Evolutionary conservation across 2,888 invertebrate species (phyloP).

Genomic region (Leptinotarsa peninsularis): DNA sequence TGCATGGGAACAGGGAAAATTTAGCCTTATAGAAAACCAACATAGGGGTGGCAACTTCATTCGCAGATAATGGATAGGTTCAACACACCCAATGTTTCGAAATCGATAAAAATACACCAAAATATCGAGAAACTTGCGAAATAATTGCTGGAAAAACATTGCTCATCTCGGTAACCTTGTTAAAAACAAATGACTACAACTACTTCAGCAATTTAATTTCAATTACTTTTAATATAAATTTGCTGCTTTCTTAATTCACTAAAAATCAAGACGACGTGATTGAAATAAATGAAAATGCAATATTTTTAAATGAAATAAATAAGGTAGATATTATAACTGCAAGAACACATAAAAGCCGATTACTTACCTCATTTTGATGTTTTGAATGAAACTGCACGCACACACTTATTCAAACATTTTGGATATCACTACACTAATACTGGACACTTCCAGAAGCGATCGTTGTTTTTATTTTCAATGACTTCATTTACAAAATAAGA

Average conservation of each 20-base stretch:
- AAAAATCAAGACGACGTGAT: neutral
- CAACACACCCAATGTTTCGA: conserved; percentile 63
- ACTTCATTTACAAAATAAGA: conserved; percentile 51
- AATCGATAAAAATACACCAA: conserved; percentile 61
- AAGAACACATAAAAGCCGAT: conserved; percentile 41
- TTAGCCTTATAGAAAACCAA: conserved; percentile 50
- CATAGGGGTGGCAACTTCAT: conserved; percentile 51
- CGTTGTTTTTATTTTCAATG: conserved; percentile 41
- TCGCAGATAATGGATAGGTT: conserved; percentile 56
- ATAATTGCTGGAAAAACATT: conserved; percentile 31
- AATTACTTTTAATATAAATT: neutral
- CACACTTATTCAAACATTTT: conserved; percentile 49
- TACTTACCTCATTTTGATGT: conserved; percentile 57
- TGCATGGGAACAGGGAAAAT: conserved; percentile 45
- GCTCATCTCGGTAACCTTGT: conserved; percentile 29
- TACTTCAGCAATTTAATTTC: neutral
- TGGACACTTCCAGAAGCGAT: conserved; percentile 40
- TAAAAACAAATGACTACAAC: conserved; percentile 35
- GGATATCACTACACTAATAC: conserved; percentile 51
- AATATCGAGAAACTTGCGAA: conserved; percentile 40
- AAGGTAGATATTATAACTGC: neutral
- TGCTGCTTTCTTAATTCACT: neutral
- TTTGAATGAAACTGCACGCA: conserved; percentile 55
- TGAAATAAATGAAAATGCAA: neutral
- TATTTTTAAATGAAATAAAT: neutral